A percentile compares a stretch with the other conserved stretches of the same genome.
phyloP scores from a whole-genome alignment of 2,797 vertebrate species.

The Helarctos malayanus region DNA sequence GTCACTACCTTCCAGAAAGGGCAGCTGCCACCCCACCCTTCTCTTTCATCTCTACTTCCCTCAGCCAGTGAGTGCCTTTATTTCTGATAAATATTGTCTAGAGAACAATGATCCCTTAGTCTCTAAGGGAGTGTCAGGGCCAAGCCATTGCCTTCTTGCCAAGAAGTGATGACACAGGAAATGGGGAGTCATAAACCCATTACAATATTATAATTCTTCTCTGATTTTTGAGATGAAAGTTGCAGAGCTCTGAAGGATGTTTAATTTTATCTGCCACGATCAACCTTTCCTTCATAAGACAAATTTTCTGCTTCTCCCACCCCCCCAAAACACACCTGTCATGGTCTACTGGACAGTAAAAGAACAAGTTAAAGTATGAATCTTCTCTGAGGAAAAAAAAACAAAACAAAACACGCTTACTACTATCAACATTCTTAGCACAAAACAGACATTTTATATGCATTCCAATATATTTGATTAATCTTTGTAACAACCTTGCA shows the following conservation, averaged over 20 bases:
- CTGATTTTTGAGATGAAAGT: neutral
- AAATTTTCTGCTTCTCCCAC: neutral
- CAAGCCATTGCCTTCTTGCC: neutral
- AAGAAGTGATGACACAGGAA: neutral
- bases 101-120: slow-evolving; percentile 44
- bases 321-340: neutral
- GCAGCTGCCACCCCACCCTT: neutral
- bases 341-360: neutral
- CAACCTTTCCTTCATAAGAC: neutral
- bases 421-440: neutral
- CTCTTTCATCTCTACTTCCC: neutral
- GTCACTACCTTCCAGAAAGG: neutral
- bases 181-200: neutral
- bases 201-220: slow-evolving; percentile 10
- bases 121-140: neutral
- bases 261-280: neutral
- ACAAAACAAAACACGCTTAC: neutral
- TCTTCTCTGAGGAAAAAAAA: neutral
- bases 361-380: neutral
- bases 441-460: neutral
- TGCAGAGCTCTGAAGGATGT: neutral
- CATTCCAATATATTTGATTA: neutral
- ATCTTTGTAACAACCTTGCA: neutral
- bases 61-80: neutral
- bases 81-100: neutral